Evolutionary conservation across 2,888 invertebrate genomes (phyloP), one percentile per base, ranked within the genome.

Genomic region (Pseudolycoriella hygida): DNA sequence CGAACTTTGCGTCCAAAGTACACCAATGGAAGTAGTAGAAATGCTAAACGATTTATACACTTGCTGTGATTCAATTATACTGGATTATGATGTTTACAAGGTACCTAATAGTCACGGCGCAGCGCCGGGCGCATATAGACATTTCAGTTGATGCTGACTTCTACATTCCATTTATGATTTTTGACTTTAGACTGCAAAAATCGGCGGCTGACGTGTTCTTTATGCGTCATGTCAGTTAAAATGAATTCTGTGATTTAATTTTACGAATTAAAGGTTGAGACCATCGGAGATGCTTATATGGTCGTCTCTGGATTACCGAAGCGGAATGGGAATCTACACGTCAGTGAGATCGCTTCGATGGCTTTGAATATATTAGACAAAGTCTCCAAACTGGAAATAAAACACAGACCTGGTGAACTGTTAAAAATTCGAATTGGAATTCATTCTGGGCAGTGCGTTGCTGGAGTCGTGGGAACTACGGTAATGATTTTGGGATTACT

Each of bases 41-140:
- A 74, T 90, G 53, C 67, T 90, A 40, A 90, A 90, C 59, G 87
- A 88, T 57, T 67, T 90, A 43, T 90, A 90, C 64, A 88, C 89
- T 0, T 77, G 81, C 54, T 89, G 87, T 57, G 90, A 90, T 58
- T 80, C 83, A 1, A 85, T 89, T 48, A 86, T 90, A 55, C 84
- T 84, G 1, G 77, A 79, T 60, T 89, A 85, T 61, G 85, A 87
- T 56, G 85, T 85, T 4, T 86, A 86, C 61, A 92, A 92, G 72
- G 80, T 77, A 2, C 3, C 5, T 10, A 40, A 40, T 5, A 40
- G 3, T 40, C n/a, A n/a, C n/a, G n/a, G n/a, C n/a, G n/a, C n/a
- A n/a, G n/a, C n/a, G n/a, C n/a, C n/a, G n/a, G n/a, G n/a, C n/a
- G n/a, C n/a, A n/a, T n/a, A n/a, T n/a, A n/a, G n/a, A n/a, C n/a